These are phyloP conservation scores for Neostethus bicornis DNA, from an alignment of 2,797 vertebrate genomes.

Conservation along the genomic window DNA sequence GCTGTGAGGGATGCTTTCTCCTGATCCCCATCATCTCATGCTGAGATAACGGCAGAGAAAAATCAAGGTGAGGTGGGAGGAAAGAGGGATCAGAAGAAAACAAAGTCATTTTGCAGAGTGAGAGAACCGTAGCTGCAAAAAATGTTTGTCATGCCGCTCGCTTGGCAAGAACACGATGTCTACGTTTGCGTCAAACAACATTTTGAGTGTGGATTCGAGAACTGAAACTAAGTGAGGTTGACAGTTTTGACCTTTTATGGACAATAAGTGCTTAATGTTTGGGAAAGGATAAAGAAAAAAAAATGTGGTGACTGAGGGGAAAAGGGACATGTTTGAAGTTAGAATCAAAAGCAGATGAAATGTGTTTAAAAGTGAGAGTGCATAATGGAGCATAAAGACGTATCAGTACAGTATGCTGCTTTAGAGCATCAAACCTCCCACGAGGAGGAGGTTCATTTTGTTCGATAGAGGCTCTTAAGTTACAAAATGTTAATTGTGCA, in stretches of 20 bases:
- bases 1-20: not conserved
- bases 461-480: slow-evolving; percentile 17
- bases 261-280: slow-evolving; percentile 64
- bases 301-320: slow-evolving; percentile 54
- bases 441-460: slow-evolving; percentile 19
- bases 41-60: slow-evolving; percentile 46
- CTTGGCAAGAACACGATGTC: slow-evolving; percentile 33
- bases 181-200: slow-evolving; percentile 26
- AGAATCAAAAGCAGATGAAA: slow-evolving; percentile 20
- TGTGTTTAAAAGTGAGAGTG: slow-evolving; percentile 23
- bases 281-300: slow-evolving; percentile 46
- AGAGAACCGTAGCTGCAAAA: slow-evolving; percentile 35
- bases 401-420: slow-evolving; percentile 16
- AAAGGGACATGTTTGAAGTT: slow-evolving; percentile 29
- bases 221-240: slow-evolving; percentile 66
- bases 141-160: slow-evolving; percentile 29
- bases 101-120: slow-evolving; percentile 33
- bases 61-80: slow-evolving; percentile 42
- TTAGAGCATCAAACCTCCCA: slow-evolving; percentile 18
- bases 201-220: slow-evolving; percentile 48
- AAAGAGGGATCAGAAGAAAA: slow-evolving; percentile 4
- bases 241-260: slow-evolving; percentile 76
- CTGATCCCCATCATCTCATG: slow-evolving; percentile 46
- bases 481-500: slow-evolving; percentile 13
- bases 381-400: slow-evolving; percentile 20